These are phyloP conservation scores for Riptortus pedestris DNA, from an alignment of 1,140 invertebrate genomes.

Conservation along the genomic window DNA sequence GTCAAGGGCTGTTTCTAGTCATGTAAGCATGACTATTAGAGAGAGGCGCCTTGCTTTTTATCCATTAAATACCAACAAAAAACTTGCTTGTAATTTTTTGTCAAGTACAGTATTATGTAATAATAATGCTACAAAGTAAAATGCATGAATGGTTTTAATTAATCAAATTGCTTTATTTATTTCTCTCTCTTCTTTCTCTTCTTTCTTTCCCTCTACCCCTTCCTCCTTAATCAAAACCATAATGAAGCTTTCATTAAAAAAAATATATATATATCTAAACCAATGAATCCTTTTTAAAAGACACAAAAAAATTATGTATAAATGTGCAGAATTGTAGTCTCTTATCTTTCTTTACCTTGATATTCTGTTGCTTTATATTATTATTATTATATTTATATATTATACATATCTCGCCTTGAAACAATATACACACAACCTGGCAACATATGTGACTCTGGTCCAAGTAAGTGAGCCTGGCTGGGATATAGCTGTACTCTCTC, in stretches of 20 bases:
- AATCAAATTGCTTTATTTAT: conserved; percentile 32
- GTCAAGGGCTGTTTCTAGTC: conserved; percentile 17
- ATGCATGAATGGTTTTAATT: conserved; percentile 34
- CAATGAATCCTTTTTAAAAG: not conserved
- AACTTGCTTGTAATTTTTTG: conserved; percentile 31
- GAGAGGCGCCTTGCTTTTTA: conserved; percentile 22
- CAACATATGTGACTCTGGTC: conserved; percentile 17
- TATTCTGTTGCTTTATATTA: conserved; percentile 14
- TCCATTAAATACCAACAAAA: conserved; percentile 20
- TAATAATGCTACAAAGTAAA: conserved; percentile 33
- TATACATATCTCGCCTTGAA: conserved; percentile 17
- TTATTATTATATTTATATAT: conserved; percentile 18
- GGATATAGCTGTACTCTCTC: conserved; percentile 14
- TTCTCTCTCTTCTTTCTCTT: conserved; percentile 27
- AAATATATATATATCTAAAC: not conserved
- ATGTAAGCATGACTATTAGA: conserved; percentile 16
- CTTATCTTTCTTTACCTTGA: conserved; percentile 14
- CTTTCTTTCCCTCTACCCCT: conserved; percentile 21
- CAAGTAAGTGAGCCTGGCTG: conserved; percentile 18
- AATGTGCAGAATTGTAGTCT: conserved; percentile 15
- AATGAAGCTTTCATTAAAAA: conserved; percentile 10
- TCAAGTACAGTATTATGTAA: conserved; percentile 33
- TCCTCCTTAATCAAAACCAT: conserved; percentile 8
- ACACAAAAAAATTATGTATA: conserved; percentile 18
- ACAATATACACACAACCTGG: conserved; percentile 16